Evolutionary conservation across 2,113 vertebrate species (phyloP).

Genomic region (Saccopteryx leptura): DNA sequence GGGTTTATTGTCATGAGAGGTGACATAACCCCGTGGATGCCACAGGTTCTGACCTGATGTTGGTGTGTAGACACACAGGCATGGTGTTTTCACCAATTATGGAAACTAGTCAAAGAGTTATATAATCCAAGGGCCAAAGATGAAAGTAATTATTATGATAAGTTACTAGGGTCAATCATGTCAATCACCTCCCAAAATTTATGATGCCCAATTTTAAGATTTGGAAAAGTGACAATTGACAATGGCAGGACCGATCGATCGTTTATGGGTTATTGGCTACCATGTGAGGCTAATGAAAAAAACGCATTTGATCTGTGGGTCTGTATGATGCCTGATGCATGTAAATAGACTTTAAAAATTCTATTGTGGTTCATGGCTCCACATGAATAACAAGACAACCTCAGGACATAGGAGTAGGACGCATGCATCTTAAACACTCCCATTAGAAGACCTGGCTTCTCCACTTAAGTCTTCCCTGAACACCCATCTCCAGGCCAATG

Average conservation of each 20-base stretch:
- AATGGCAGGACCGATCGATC: slow-evolving; percentile 81
- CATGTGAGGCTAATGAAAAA: slow-evolving; percentile 85
- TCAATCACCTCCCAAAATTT: slow-evolving; percentile 80
- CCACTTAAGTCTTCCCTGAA: slow-evolving; percentile 70
- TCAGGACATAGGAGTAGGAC: slow-evolving; percentile 79
- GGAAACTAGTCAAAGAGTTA: background rate
- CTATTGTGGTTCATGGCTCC: slow-evolving; percentile 78
- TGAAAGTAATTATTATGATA: slow-evolving; percentile 49
- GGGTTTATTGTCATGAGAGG: background rate
- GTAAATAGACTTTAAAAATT: slow-evolving; percentile 84
- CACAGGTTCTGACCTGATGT: background rate
- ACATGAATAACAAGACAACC: slow-evolving; percentile 84
- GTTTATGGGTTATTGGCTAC: slow-evolving; percentile 81
- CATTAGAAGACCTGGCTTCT: slow-evolving; percentile 61
- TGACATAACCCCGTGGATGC: background rate
- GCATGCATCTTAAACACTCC: slow-evolving; percentile 68
- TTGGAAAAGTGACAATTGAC: slow-evolving; percentile 73
- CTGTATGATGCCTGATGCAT: slow-evolving; percentile 75
- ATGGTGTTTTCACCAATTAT: background rate
- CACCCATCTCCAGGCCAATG: background rate
- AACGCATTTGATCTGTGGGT: slow-evolving; percentile 79
- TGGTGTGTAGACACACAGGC: background rate
- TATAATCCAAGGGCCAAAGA: slow-evolving; percentile 33
- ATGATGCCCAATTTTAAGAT: slow-evolving; percentile 66
- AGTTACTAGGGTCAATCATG: slow-evolving; percentile 56